Evolutionary conservation across 2,113 vertebrate genomes (phyloP), one percentile per base, ranked within the genome.

Genomic region (Ranitomeya imitator): DNA sequence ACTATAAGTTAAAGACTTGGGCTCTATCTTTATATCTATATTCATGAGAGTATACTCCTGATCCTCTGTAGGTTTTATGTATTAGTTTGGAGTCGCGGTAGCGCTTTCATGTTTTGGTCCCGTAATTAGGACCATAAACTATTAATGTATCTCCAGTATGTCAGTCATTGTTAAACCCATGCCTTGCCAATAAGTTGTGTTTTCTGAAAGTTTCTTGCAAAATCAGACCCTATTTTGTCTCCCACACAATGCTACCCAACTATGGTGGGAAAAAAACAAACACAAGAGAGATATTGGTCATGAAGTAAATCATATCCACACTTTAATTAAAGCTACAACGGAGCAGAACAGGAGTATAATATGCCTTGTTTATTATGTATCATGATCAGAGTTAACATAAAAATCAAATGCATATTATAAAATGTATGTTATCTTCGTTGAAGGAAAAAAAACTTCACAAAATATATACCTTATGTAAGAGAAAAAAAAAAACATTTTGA

Each of bases 381-480:
- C 93, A 94, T 89, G 92, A 95, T 94, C 91, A 90, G 92, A 92
- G 92, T 91, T 91, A 92, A 94, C 92, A 93, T 94, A 94, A 95
- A 95, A 93, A 69, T 86, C 93, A 91, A 93, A 61, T 51, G 76
- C 91, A 90, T 92, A 91, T 91, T 95, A 95, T 86, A 95, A 96
- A 96, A 96, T 88, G 90, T 92, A 93, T 90, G 90, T 93, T 93
- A 91, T 91, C 85, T 92, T 89, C 92, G 90, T 90, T 93, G 89
- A 91, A 11, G 37, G 59, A 83, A 90, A 91, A 94, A 94, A 91
- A 94, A 94, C 90, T 90, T 93, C 94, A 94, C 93, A 96, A 96
- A 95, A 96, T 93, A 96, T 92, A 93, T 94, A 91, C 73, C 73
- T 52, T 52, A 76, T 76, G 73, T 84, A 92, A 63, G 61, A 61